phyloP scores from a whole-genome alignment of 2,113 vertebrate genomes.

The Irena cyanogastra region DNA sequence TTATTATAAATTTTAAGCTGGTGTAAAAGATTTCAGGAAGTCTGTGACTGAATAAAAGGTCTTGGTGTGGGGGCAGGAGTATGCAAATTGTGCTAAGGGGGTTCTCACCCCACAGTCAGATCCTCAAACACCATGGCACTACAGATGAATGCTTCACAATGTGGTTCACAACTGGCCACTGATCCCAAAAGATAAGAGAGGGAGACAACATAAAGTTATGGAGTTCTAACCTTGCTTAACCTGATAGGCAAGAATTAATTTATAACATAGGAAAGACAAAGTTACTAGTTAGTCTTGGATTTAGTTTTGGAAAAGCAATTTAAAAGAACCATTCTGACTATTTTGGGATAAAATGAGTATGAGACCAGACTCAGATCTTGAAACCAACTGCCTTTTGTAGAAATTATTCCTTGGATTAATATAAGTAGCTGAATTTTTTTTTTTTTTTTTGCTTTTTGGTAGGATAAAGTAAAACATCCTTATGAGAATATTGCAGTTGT shows the following conservation, averaged over 20 bases:
- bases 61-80: neutral
- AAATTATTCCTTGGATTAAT: neutral
- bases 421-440: neutral
- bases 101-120: neutral
- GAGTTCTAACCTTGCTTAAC: neutral
- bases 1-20: neutral
- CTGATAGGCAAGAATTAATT: neutral
- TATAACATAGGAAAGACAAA: neutral
- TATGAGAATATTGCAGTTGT: neutral
- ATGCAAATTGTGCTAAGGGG: accelerated
- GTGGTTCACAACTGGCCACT: neutral
- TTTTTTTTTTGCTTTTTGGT: neutral
- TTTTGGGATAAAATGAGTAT: neutral
- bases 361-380: neutral
- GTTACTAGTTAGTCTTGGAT: neutral
- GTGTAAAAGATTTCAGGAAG: neutral
- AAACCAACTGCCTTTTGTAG: neutral
- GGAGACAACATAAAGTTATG: neutral
- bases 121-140: neutral
- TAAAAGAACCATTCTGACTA: neutral
- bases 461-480: neutral
- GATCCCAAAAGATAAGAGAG: neutral
- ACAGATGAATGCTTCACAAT: accelerated
- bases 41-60: neutral
- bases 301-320: neutral